A percentile compares a stretch with the other conserved stretches of the same genome.
Evolutionary conservation across 2,888 invertebrate species (phyloP).

Genomic region (Tortricodes alternella): DNA sequence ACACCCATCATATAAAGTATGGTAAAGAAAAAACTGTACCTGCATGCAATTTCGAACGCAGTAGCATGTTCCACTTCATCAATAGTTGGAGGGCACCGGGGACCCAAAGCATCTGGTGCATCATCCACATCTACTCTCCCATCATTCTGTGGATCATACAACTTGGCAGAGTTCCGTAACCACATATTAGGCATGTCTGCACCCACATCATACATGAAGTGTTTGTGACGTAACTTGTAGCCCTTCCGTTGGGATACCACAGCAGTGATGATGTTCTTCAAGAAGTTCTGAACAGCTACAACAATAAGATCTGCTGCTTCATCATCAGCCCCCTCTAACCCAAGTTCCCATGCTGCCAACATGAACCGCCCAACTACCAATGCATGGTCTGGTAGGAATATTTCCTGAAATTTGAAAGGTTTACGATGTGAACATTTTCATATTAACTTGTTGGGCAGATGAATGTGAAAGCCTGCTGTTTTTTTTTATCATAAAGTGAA

Average conservation of each 20-base stretch:
- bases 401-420: conserved; percentile 80
- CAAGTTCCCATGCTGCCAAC: conserved; percentile 94
- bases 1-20: too few relatives aligned
- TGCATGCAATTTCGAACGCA: conserved; percentile 88
- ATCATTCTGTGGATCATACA: conserved; percentile 85
- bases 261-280: conserved; percentile 91
- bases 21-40: too few relatives aligned
- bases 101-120: conserved; percentile 84
- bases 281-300: conserved; percentile 88
- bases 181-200: conserved; percentile 91
- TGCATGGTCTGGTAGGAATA: conserved; percentile 92
- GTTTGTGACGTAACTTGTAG: conserved; percentile 87
- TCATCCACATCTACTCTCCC: conserved; percentile 83
- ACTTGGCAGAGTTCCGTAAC: conserved; percentile 86
- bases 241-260: conserved; percentile 92
- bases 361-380: conserved; percentile 92
- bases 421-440: not conserved
- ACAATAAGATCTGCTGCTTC: conserved; percentile 92
- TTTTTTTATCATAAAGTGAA: too few relatives aligned
- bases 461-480: too few relatives aligned
- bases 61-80: conserved; percentile 90
- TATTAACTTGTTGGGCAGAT: too few relatives aligned
- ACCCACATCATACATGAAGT: conserved; percentile 91
- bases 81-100: conserved; percentile 86
- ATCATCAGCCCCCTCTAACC: conserved; percentile 92